Conservation (phyloP, 2,888 invertebrate genomes). For the Callinectes sapidus region DNA sequence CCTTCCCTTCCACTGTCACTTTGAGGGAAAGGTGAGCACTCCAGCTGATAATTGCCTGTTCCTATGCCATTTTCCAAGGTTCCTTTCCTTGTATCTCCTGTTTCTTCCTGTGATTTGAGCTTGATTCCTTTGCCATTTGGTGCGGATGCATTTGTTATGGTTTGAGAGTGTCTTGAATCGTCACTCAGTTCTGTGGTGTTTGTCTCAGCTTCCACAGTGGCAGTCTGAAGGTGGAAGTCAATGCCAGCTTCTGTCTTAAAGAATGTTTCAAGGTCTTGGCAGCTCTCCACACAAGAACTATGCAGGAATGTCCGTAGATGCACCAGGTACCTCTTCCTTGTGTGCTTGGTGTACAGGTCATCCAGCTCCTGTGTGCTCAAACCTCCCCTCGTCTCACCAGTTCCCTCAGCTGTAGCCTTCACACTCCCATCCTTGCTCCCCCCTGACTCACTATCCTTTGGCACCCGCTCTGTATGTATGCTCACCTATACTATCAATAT, state of each 20-base stretch:
- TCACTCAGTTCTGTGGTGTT: not conserved
- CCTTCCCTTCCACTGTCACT: not conserved
- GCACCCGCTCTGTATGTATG: not conserved
- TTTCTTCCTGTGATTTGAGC: not conserved
- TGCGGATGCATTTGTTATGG: too few species aligned
- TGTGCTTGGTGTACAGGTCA: slow-evolving; percentile 45
- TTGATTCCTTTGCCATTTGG: not conserved
- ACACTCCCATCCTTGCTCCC: not conserved
- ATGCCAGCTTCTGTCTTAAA: slow-evolving; percentile 32
- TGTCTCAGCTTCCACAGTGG: not conserved
- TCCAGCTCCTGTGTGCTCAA: slow-evolving; percentile 14
- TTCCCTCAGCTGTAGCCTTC: not conserved
- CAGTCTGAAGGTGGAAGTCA: not conserved
- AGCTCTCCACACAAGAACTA: not conserved
- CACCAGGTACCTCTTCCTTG: slow-evolving; percentile 50
- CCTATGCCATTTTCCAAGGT: not conserved
- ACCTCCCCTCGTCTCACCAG: not conserved
- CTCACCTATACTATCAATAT: not conserved
- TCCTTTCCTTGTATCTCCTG: not conserved
- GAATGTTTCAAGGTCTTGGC: slow-evolving; percentile 18
- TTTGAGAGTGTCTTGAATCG: not conserved
- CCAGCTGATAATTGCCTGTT: not conserved
- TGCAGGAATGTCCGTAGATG: slow-evolving; percentile 54
- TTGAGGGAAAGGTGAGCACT: not conserved
- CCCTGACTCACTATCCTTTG: not conserved